Conservation (phyloP, 2,888 invertebrate genomes). For the Cataglyphis albicans region DNA sequence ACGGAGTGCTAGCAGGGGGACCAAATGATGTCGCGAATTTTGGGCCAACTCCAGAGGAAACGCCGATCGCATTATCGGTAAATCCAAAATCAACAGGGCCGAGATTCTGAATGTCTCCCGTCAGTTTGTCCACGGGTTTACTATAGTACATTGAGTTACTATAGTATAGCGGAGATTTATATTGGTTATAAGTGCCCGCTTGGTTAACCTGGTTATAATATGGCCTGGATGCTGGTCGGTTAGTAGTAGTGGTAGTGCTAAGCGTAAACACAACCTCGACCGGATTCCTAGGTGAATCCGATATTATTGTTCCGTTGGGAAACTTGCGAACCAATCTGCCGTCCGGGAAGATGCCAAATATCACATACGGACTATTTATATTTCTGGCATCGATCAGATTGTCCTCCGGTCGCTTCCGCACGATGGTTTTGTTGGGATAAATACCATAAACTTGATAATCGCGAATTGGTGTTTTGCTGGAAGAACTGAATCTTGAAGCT, state of each 20-base stretch:
- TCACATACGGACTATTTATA: conserved; percentile 91
- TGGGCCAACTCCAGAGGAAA: conserved; percentile 78
- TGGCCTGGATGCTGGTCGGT: conserved; percentile 80
- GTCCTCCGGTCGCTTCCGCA: conserved; percentile 91
- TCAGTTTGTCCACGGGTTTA: conserved; percentile 77
- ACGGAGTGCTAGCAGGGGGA: conserved; percentile 78
- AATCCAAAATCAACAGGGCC: conserved; percentile 82
- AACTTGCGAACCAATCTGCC: conserved; percentile 93
- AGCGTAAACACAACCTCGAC: conserved; percentile 85
- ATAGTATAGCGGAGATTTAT: conserved; percentile 76
- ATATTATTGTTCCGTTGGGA: conserved; percentile 93
- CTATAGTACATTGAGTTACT: conserved; percentile 79
- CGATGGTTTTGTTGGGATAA: conserved; percentile 92
- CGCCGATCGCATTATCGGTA: conserved; percentile 81
- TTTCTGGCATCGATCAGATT: conserved; percentile 90
- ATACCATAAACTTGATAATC: conserved; percentile 92
- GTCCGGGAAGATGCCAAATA: conserved; percentile 92
- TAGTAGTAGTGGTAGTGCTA: conserved; percentile 84
- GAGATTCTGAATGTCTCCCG: conserved; percentile 76
- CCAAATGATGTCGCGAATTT: conserved; percentile 78
- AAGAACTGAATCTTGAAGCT: conserved; percentile 81
- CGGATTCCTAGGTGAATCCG: conserved; percentile 87
- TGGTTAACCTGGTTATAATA: conserved; percentile 81
- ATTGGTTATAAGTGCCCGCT: conserved; percentile 78
- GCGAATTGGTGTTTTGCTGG: conserved; percentile 87